Percentiles rank a stretch among this genome's conserved stretches.
Conservation (phyloP, 2,113 vertebrate species). For the Phycodurus eques region DNA sequence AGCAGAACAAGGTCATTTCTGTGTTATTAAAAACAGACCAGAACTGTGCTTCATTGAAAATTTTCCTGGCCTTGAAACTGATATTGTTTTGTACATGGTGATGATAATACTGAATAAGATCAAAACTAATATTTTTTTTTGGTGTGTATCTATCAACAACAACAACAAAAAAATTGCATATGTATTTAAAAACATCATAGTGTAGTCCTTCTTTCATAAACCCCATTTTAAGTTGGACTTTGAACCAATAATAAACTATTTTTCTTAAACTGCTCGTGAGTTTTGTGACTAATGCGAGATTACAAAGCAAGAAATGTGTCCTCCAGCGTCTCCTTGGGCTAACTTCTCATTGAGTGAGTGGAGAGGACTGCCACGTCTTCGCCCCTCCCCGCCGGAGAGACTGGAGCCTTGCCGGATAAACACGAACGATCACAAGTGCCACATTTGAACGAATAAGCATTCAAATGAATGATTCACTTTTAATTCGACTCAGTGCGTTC, state of each 20-base stretch:
- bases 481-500: background rate
- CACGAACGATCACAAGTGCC: background rate
- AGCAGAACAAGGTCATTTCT: background rate
- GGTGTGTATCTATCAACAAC: too few species aligned
- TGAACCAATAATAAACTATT: background rate
- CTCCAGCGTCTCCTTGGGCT: background rate
- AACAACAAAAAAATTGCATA: background rate
- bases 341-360: conserved; percentile 29
- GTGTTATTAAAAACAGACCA: background rate
- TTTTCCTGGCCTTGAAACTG: background rate
- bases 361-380: conserved; percentile 74
- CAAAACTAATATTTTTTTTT: background rate
- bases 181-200: background rate
- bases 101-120: background rate
- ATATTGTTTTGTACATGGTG: background rate
- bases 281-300: background rate
- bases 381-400: conserved; percentile 56
- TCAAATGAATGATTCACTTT: background rate
- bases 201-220: background rate
- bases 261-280: background rate
- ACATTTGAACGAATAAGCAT: background rate
- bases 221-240: background rate
- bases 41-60: background rate
- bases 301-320: background rate
- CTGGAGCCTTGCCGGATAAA: conserved; percentile 11